Base-by-base conservation (phyloP, 2,888 invertebrate genomes). In the Esperia sulphurella region DNA sequence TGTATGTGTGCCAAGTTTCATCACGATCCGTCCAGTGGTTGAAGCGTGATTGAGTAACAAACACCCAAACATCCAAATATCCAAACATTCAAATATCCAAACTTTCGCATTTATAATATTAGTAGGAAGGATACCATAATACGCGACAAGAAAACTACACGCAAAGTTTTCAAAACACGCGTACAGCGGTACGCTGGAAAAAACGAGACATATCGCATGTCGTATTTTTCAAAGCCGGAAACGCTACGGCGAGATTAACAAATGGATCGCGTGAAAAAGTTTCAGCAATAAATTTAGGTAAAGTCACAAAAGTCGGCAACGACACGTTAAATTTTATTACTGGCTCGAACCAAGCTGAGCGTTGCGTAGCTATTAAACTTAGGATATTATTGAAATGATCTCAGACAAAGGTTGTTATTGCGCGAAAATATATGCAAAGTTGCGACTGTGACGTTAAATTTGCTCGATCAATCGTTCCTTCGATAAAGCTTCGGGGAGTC, bases 281-380 rank as follows among this genome's bases (percentile, higher is more conserved):
- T 82, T 68, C 49, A 46, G 58, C 76, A 59, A 83, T 85, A 83
- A 84, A 83, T 85, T 80, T 33, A 14, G 47, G 40, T 21, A 9
- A 48, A 80, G 75, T 84, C 77, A 65, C 79, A 75, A 78, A 83
- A 83, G 73, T 82, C 75, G 47, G 68, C 58, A 65, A 66, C 72
- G 79, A 80, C 80, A 79, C 82, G 80, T 83, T 76, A 82, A 79
- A 84, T 83, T 85, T 85, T 85, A 85, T 83, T 80, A 72, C 71
- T 60, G 76, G 79, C 75, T 61, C 65, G 66, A 68, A 79, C 69
- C 68, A 65, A 48, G 51, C 57, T 13, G 53, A 61, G 64, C 66
- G 58, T 57, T 69, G 63, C 70, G 70, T 71, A 60, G 73, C 76
- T 71, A 80, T 84, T 81, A 80, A 85, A 83, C 83, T 84, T 81